Conservation (phyloP, 2,888 invertebrate species). For the Aporophyla lueneburgensis region DNA sequence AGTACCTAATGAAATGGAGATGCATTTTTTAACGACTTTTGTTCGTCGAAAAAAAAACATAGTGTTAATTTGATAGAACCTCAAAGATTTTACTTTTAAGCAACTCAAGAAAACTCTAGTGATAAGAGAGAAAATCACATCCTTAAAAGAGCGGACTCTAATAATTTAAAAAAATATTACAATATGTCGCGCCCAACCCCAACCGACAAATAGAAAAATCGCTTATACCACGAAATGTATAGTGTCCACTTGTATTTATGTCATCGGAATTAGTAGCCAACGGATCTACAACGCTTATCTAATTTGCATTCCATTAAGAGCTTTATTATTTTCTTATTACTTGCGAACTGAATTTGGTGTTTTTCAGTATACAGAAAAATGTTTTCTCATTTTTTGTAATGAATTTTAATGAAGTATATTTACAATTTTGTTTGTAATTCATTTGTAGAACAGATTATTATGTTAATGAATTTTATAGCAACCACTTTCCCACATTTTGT, state of each 20-base stretch:
- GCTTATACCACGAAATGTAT: slow-evolving; percentile 24
- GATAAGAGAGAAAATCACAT: neutral
- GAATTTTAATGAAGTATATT: slow-evolving; percentile 22
- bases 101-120: neutral
- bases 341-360: slow-evolving; percentile 12
- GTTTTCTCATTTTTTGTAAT: slow-evolving; percentile 11
- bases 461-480: neutral
- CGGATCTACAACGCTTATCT: slow-evolving; percentile 67
- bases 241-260: slow-evolving; percentile 37
- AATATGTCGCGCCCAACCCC: neutral
- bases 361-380: slow-evolving; percentile 31
- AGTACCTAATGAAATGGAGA: neutral
- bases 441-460: neutral
- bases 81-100: neutral
- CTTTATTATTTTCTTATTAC: slow-evolving; percentile 64
- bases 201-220: neutral
- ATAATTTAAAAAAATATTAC: neutral
- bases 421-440: neutral
- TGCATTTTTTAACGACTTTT: neutral
- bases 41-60: neutral
- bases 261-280: slow-evolving; percentile 44
- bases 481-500: neutral
- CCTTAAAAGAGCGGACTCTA: neutral
- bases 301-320: slow-evolving; percentile 74
- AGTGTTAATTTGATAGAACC: neutral